These are phyloP conservation scores for Ammodytes marinus DNA, from an alignment of 2,113 vertebrate genomes.

Conservation along the genomic window DNA sequence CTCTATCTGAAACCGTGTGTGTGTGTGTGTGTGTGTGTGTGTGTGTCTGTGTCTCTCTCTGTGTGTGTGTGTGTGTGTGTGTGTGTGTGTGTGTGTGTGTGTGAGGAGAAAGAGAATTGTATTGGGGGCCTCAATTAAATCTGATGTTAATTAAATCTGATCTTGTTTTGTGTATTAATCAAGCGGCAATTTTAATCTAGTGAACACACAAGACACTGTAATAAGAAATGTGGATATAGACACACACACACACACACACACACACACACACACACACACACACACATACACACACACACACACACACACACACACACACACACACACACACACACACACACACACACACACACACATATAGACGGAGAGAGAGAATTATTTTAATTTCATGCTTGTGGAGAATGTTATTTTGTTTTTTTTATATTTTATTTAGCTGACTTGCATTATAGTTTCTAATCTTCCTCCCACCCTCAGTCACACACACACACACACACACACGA, in stretches of 20 bases:
- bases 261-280: too few relatives aligned
- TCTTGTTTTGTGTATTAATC: conserved; percentile 89
- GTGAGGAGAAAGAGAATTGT: conserved; percentile 79
- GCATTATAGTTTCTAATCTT: conserved; percentile 78
- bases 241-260: too few relatives aligned
- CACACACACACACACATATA: conserved; percentile 32
- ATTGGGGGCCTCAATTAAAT: conserved; percentile 85
- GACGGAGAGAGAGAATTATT: conserved; percentile 81
- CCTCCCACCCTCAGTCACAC: not conserved
- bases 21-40: conserved; percentile 13
- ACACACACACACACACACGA: too few relatives aligned
- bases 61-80: too few relatives aligned
- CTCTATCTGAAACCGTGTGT: conserved; percentile 77
- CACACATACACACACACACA: too few relatives aligned
- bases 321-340: too few relatives aligned
- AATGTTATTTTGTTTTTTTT: conserved; percentile 67
- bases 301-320: too few relatives aligned
- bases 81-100: too few relatives aligned
- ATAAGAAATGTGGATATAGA: conserved; percentile 80
- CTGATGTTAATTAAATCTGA: conserved; percentile 90
- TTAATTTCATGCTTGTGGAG: conserved; percentile 87
- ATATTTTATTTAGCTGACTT: conserved; percentile 82
- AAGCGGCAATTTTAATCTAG: conserved; percentile 88
- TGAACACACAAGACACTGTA: conserved; percentile 80
- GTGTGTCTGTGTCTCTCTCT: too few relatives aligned